Percentiles rank a stretch among this genome's conserved stretches.
Conservation (phyloP, 2,888 invertebrate genomes). For the Ferrisia virgata region DNA sequence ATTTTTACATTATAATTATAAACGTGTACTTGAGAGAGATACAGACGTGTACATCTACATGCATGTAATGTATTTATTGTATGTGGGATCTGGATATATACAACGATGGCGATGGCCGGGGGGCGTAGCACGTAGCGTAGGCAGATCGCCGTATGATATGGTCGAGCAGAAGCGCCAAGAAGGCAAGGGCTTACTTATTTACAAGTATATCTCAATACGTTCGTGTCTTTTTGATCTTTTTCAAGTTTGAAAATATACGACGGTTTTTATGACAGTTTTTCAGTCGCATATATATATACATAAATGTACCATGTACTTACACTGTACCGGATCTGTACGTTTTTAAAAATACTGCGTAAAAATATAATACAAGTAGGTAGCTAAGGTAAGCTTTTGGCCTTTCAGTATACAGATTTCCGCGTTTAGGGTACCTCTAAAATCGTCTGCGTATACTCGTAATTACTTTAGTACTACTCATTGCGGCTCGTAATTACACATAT, state of each 20-base stretch:
- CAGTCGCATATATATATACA: too few species aligned
- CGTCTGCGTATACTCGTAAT: background rate
- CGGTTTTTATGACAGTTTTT: slow-evolving; percentile 3
- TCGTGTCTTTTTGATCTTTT: background rate
- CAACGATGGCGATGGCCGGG: too few species aligned
- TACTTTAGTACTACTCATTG: too few species aligned
- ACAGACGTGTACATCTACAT: too few species aligned
- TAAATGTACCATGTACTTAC: too few species aligned
- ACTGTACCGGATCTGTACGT: too few species aligned
- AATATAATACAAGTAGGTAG: too few species aligned
- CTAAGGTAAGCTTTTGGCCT: background rate
- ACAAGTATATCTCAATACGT: background rate
- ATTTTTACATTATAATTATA: background rate
- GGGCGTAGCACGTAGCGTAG: too few species aligned
- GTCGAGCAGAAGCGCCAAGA: background rate
- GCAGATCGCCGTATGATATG: background rate
- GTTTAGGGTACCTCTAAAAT: background rate
- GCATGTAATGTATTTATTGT: too few species aligned
- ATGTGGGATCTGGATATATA: too few species aligned
- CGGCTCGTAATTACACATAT: background rate
- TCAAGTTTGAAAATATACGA: background rate
- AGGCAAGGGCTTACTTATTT: too few species aligned
- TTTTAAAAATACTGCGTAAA: background rate
- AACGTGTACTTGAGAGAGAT: too few species aligned
- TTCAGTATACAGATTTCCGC: background rate